Evolutionary conservation across 2,113 vertebrate genomes (phyloP).

Genomic region (Scortum barcoo): DNA sequence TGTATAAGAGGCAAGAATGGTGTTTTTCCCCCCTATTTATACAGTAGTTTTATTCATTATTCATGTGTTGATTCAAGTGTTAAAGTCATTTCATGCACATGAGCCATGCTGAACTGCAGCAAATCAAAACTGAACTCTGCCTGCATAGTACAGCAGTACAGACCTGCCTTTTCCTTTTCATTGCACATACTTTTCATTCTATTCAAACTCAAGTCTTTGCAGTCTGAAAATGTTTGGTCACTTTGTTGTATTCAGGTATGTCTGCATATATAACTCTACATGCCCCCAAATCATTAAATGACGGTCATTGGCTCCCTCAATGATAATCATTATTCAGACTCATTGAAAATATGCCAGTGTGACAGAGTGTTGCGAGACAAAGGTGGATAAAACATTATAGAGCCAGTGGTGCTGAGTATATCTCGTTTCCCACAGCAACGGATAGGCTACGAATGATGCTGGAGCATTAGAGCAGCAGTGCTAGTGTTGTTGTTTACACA

Average conservation of each 20-base stretch:
- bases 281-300: constrained; percentile 16
- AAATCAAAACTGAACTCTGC: constrained; percentile 42
- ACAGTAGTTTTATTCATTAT: constrained; percentile 68
- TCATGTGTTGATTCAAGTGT: constrained; percentile 71
- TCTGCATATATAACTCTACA: constrained; percentile 15
- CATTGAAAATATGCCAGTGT: not conserved
- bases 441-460: not conserved
- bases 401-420: constrained; percentile 7
- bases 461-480: constrained; percentile 4
- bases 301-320: constrained; percentile 17
- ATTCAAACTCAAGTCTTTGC: constrained; percentile 34
- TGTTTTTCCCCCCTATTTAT: constrained; percentile 47
- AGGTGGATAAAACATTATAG: constrained; percentile 24
- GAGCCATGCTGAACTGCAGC: constrained; percentile 51
- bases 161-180: constrained; percentile 40
- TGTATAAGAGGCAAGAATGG: constrained; percentile 46
- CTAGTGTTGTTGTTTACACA: constrained; percentile 24
- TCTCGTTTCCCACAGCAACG: constrained; percentile 42
- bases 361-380: not conserved
- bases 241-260: constrained; percentile 19
- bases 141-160: constrained; percentile 29
- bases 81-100: constrained; percentile 67
- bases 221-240: constrained; percentile 39
- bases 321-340: not conserved
- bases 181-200: constrained; percentile 39